phyloP scores from a whole-genome alignment of 2,888 invertebrate genomes.

The Portevinia maculata region DNA sequence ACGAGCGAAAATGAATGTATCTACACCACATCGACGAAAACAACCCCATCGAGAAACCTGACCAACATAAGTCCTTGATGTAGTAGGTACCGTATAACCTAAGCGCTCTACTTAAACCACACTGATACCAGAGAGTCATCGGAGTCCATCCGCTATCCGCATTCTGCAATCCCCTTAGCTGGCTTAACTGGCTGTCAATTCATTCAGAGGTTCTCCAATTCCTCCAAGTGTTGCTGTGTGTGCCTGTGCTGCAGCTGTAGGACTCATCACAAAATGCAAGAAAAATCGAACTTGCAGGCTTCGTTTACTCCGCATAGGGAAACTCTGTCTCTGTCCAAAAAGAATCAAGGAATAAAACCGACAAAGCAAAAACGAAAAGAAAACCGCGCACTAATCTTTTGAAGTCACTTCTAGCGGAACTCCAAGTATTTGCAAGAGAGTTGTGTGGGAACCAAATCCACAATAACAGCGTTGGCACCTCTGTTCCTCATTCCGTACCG shows the following conservation, averaged over 20 bases:
- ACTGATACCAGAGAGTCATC: conserved; percentile 57
- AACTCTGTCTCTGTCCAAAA: conserved; percentile 1
- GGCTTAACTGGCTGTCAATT: conserved; percentile 62
- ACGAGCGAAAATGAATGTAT: neutral
- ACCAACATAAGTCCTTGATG: conserved; percentile 60
- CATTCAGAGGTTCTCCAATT: conserved; percentile 51
- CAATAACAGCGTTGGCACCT: conserved; percentile 62
- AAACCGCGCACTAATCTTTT: conserved; percentile 51
- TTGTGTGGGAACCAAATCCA: conserved; percentile 45
- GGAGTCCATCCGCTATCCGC: conserved; percentile 54
- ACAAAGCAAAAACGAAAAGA: conserved; percentile 9
- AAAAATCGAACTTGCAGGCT: conserved; percentile 48
- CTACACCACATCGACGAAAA: conserved; percentile 18
- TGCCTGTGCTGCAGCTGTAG: conserved; percentile 11
- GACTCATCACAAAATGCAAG: conserved; percentile 39
- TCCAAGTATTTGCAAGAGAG: conserved; percentile 2
- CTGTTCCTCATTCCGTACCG: conserved; percentile 42
- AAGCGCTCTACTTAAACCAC: conserved; percentile 67
- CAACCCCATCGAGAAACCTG: conserved; percentile 53
- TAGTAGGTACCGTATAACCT: conserved; percentile 46
- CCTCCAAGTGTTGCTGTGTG: conserved; percentile 6
- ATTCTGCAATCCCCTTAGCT: conserved; percentile 59
- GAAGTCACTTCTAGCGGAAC: neutral
- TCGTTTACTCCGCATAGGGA: conserved; percentile 57
- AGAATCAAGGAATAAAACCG: neutral